Evolutionary conservation across 2,888 invertebrate species (phyloP).

Genomic region (Megalurothrips usitatus): DNA sequence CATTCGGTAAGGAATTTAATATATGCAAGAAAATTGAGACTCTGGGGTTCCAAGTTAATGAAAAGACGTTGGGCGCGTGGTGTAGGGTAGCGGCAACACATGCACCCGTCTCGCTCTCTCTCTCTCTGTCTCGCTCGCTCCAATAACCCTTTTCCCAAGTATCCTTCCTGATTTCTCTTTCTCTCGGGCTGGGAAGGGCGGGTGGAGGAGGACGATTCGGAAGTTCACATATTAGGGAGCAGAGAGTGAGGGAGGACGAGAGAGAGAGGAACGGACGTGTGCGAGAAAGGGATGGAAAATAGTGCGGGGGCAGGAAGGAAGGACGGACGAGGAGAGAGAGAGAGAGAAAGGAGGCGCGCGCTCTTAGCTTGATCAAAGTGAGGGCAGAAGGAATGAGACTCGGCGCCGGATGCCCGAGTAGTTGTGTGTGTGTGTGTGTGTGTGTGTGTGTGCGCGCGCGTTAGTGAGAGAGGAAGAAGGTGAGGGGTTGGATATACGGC

Average conservation of each 20-base stretch:
- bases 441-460: too few species aligned
- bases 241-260: neutral
- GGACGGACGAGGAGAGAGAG: neutral
- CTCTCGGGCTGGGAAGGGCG: neutral
- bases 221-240: neutral
- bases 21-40: conserved; percentile 25
- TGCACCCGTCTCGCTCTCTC: neutral
- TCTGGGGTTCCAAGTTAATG: neutral
- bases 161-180: neutral
- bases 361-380: neutral
- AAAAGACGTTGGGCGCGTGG: conserved; percentile 17
- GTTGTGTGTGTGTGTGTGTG: too few species aligned
- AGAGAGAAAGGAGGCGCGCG: neutral
- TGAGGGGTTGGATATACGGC: too few species aligned
- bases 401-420: too few species aligned
- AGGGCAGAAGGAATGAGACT: neutral
- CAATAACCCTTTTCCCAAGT: neutral
- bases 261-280: neutral
- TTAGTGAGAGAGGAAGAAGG: too few species aligned
- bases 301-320: neutral
- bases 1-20: conserved; percentile 24
- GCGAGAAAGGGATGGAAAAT: neutral
- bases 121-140: neutral
- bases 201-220: neutral
- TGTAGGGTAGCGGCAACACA: neutral